A percentile compares a stretch with the other conserved stretches of the same genome.
phyloP scores from a whole-genome alignment of 2,888 invertebrate species.

The Steinernema hermaphroditum region DNA sequence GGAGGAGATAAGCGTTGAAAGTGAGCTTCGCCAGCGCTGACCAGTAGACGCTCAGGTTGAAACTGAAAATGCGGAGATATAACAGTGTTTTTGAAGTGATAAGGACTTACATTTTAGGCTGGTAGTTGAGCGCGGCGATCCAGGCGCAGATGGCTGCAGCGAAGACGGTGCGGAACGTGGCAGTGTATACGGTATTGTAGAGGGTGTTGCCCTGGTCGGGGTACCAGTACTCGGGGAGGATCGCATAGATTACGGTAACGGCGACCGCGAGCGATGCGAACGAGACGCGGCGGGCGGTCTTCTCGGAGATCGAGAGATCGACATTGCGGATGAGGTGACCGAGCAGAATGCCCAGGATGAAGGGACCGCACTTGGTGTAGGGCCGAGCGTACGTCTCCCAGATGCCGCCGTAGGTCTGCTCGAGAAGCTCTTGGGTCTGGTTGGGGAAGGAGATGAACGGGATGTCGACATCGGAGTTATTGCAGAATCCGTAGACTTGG shows the following conservation, averaged over 20 bases:
- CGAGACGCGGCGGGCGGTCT: slow-evolving; percentile 30
- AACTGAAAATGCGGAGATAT: background rate
- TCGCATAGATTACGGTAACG: slow-evolving; percentile 57
- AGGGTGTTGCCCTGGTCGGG: slow-evolving; percentile 52
- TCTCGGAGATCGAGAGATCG: background rate
- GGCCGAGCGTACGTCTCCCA: slow-evolving; percentile 64
- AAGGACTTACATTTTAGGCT: slow-evolving; percentile 35
- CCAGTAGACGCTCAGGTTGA: slow-evolving; percentile 41
- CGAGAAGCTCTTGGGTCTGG: slow-evolving; percentile 44
- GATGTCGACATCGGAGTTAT: slow-evolving; percentile 64
- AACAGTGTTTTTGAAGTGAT: background rate
- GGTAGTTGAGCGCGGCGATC: slow-evolving; percentile 48
- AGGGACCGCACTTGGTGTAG: slow-evolving; percentile 64
- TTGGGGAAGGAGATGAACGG: slow-evolving; percentile 63
- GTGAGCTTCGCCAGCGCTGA: slow-evolving; percentile 57
- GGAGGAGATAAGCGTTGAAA: slow-evolving; percentile 61
- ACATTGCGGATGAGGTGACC: slow-evolving; percentile 45
- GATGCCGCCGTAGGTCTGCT: slow-evolving; percentile 55
- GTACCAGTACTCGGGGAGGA: slow-evolving; percentile 64
- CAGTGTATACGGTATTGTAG: slow-evolving; percentile 63
- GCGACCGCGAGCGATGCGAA: slow-evolving; percentile 41
- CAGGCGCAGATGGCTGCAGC: slow-evolving; percentile 53
- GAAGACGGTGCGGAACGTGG: slow-evolving; percentile 60
- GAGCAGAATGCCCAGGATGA: slow-evolving; percentile 58
- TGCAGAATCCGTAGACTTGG: slow-evolving; percentile 57